Base-by-base conservation (phyloP, 2,888 invertebrate species). In the Azorinus chamasolen region DNA sequence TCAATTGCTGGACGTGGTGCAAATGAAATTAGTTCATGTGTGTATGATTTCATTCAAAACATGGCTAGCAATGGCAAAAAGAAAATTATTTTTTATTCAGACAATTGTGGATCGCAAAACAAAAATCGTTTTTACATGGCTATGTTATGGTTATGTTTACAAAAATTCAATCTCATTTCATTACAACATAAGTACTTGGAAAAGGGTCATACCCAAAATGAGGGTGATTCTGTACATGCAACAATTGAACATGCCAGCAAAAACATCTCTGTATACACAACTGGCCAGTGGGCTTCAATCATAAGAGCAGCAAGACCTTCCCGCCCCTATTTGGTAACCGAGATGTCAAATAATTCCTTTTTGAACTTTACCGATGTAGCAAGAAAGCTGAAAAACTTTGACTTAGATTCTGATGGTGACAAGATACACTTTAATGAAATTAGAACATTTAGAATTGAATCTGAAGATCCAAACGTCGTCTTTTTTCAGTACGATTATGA, bases 131-230 rank as follows among this genome's bases (percentile, higher is more conserved):
- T 20, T 24, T 51, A 41, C 22, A 18, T 57, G 4, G 16, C 66
- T 16, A 50, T 66, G 66, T 25, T 66, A 12, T 66, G 50, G 57
- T 66, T 58, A 25, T 14, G 45, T 16, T 16, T 57, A 16, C 24
- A 58, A 27, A 66, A 50, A 57, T 39, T 66, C 22, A 24, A 48
- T 22, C 14, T 66, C 1, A 1, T 4, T 18, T 58, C 32, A 1
- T 37, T 66, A 16, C 20, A 12, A 2, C 64, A 64, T 8, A 57
- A 43, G 12, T 68, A 53, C 27, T 41, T 63, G 14, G 70, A 63
- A 57, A 70, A 57, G 32, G 70, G 63, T 6, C 55, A 62, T 20
- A 63, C 62, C 16, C 25, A 55, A 1, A 63, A 50, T 57, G 63
- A 63, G 18, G 32, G 45, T 0, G 70, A 70, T 22, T 43, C 43